Evolutionary conservation across 1,140 invertebrate genomes (phyloP), one percentile per base, ranked within the genome.

Genomic region (Trichonephila clavata): DNA sequence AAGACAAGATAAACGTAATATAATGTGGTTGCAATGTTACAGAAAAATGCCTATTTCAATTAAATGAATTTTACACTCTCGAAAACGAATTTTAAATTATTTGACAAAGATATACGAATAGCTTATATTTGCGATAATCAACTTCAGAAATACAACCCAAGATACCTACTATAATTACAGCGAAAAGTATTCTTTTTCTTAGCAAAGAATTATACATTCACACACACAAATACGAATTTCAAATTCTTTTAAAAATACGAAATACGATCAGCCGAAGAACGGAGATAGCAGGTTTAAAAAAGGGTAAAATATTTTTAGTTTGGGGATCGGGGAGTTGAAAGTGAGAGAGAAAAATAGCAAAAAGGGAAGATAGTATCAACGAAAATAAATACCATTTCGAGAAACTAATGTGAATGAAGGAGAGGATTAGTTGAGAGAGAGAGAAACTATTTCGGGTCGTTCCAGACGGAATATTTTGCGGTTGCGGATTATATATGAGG

Each of bases 271-370:
- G 6, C n/a, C n/a, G n/a, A 5, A 14, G n/a, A 24, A 68, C 13
- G 21, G 21, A 68, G 63, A 24, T 13, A 24, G 21, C 63, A 68
- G 21, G 13, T 50, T 50, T 50, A n/a, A 39, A 39, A 18, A 77
- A 77, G 24, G 68, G 68, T 10, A 32, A 77, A 77, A 77, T 77
- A 77, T 77, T 77, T 77, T 77, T 77, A 77, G 68, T 32, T 39
- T 77, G 10, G 32, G 68, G 21, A 18, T 20, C 0, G 13, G 32
- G 24, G 27, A 32, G 27, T 32, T 77, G 21, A 13, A 24, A 68
- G 21, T 13, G n/a, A 8, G n/a, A 21, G n/a, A 10, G 43, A 61
- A 5, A 77, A 32, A 32, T 4, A 32, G 68, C 10, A 24, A 61
- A 61, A 39, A 18, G 27, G 27, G 68, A 18, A 77, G 68, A 77